Base-by-base conservation (phyloP, 2,113 vertebrate genomes). In the Choloepus hoffmanni region DNA sequence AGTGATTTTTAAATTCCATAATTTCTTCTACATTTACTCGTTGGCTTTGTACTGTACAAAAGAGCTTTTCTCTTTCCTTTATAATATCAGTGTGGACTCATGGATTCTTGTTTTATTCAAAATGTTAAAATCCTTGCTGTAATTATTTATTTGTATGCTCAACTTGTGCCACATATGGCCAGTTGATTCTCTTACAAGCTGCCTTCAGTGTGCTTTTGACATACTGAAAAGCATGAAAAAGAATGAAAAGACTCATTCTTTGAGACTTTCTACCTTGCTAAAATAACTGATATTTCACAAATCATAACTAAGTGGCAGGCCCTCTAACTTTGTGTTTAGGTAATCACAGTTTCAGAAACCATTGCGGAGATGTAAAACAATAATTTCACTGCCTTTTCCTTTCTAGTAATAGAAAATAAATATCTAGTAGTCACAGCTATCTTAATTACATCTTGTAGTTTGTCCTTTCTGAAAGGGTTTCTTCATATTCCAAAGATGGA, bases 41-140 rank as follows among this genome's bases (percentile, higher is more conserved):
- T 88, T 92, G 73, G 2, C 74, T 88, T 84, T 83, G 79, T 76
- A 21, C 50, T 65, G 2, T 48, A 18, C n/a, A 14, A 24, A 83
- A 89, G 40, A 88, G 23, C 33, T 93, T 92, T 58, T 95, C n/a
- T 58, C 23, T 93, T 90, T 81, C 68, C 26, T 91, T 58, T 79
- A 16, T 81, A 87, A 3, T 23, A 85, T 70, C 58, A 62, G 0
- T 30, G 30, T 90, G 26, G 13, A 85, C 11, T 92, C 50, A 23
- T 21, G 1, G 36, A 43, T 63, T 86, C 21, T 87, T 90, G 83
- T 24, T 74, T 96, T 90, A 77, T 83, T 90, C 45, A 87, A 5
- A 70, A 73, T 30, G 18, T 95, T 94, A 55, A 60, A 91, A 67
- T 62, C 55, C 28, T 92, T 92, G 88, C 62, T 89, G 0, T 81